Percentiles rank a stretch among this genome's conserved stretches.
Evolutionary conservation across 2,113 vertebrate genomes (phyloP).

Genomic region (Engystomops pustulosus): DNA sequence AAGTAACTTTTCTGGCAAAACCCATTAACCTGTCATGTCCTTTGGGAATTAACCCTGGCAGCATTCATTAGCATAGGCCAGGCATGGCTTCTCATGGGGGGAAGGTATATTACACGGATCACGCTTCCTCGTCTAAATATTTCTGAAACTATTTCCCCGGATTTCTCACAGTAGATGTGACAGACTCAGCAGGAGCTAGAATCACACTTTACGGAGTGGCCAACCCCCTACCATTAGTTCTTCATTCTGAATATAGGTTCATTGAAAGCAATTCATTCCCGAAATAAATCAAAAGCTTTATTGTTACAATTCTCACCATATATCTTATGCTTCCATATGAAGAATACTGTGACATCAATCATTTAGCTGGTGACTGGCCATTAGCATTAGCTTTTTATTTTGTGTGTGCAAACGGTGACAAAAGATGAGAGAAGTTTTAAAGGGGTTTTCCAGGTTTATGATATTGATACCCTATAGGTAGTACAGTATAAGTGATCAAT

Average conservation of each 20-base stretch:
- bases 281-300: not conserved
- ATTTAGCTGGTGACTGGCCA: not conserved
- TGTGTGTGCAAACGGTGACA: no score
- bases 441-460: no score
- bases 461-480: no score
- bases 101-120: slow-evolving; percentile 48
- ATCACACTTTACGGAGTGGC: not conserved
- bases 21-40: slow-evolving; percentile 52
- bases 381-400: no score
- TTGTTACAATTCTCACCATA: not conserved
- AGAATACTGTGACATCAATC: not conserved
- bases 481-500: no score
- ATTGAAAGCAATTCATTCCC: not conserved
- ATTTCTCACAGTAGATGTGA: slow-evolving; percentile 38
- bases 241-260: not conserved
- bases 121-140: slow-evolving; percentile 56
- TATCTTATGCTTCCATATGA: not conserved
- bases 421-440: no score
- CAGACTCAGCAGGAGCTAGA: slow-evolving; percentile 28
- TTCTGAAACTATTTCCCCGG: slow-evolving; percentile 48
- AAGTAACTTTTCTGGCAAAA: slow-evolving; percentile 40
- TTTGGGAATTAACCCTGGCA: slow-evolving; percentile 48
- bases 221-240: not conserved
- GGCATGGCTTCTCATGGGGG: slow-evolving; percentile 34
- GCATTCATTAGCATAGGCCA: slow-evolving; percentile 50